Conservation (phyloP, 2,797 vertebrate genomes). For the Lateolabrax maculatus region DNA sequence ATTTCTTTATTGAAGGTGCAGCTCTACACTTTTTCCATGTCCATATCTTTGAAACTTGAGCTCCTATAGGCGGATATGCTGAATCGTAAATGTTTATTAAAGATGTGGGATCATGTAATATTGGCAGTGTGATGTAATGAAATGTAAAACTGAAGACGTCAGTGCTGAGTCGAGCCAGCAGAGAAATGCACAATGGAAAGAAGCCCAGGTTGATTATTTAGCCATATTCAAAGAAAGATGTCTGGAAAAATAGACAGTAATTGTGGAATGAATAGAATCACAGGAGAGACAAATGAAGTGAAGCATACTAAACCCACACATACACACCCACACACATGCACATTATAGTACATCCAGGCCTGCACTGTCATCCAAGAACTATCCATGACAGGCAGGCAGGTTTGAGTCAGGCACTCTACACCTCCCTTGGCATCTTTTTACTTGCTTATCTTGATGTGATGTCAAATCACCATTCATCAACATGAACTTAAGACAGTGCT, state of each 20-base stretch:
- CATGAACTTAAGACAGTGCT: constrained; percentile 49
- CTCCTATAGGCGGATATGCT: constrained; percentile 16
- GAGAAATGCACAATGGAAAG: constrained; percentile 43
- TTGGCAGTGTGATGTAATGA: constrained; percentile 45
- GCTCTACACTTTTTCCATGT: constrained; percentile 33
- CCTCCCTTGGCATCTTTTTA: constrained; percentile 64
- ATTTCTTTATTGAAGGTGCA: constrained; percentile 31
- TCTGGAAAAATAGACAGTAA: constrained; percentile 49
- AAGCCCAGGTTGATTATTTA: constrained; percentile 51
- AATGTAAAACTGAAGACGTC: constrained; percentile 43
- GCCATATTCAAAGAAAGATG: constrained; percentile 35
- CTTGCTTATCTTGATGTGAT: constrained; percentile 67
- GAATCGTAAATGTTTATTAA: constrained; percentile 68
- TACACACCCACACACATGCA: constrained; percentile 3
- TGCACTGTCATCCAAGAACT: constrained; percentile 41
- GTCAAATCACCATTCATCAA: constrained; percentile 77
- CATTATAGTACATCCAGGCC: not conserved
- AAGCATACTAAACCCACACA: constrained; percentile 15
- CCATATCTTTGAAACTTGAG: constrained; percentile 52
- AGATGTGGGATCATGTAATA: constrained; percentile 53
- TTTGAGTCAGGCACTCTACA: constrained; percentile 41
- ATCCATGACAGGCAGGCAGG: constrained; percentile 45
- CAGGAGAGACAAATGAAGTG: constrained; percentile 36
- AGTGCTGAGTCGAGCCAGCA: constrained; percentile 25
- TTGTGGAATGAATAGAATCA: constrained; percentile 31